phyloP scores from a whole-genome alignment of 1,140 invertebrate species.

The Drosophila navojoa region DNA sequence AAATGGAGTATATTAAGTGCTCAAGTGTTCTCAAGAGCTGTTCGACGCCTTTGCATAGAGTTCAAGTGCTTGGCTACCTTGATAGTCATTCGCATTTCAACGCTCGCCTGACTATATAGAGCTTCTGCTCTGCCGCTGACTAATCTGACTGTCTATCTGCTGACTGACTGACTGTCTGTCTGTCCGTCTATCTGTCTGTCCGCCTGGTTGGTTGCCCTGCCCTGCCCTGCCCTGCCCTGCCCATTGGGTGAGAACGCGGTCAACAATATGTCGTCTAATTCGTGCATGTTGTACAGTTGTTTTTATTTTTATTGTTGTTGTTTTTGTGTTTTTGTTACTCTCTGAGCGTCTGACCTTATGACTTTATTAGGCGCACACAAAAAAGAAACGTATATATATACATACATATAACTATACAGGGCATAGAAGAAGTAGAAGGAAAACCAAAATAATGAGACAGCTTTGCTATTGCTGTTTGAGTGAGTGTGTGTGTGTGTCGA shows the following conservation, averaged over 20 bases:
- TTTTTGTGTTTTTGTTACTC: slow-evolving; percentile 8
- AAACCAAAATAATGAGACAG: slow-evolving; percentile 71
- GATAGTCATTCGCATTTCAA: slow-evolving; percentile 1
- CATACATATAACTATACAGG: background rate
- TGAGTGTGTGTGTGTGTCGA: slow-evolving; percentile 17
- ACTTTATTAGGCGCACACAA: slow-evolving; percentile 59
- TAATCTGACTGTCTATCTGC: slow-evolving; percentile 1
- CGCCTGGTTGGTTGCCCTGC: slow-evolving; percentile 7
- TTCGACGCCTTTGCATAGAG: background rate
- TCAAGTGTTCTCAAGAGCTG: too few species aligned
- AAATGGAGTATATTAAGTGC: too few species aligned
- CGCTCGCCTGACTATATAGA: slow-evolving; percentile 6
- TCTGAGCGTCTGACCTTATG: slow-evolving; percentile 66
- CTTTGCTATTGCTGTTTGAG: slow-evolving; percentile 27
- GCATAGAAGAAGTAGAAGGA: slow-evolving; percentile 4
- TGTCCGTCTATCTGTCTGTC: slow-evolving; percentile 4
- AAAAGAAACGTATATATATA: slow-evolving; percentile 10
- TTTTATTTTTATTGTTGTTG: background rate
- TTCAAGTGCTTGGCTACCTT: background rate
- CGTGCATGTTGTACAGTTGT: slow-evolving; percentile 18
- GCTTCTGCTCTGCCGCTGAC: background rate
- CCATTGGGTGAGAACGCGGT: slow-evolving; percentile 31
- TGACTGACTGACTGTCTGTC: slow-evolving; percentile 7
- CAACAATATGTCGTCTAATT: slow-evolving; percentile 27
- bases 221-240: slow-evolving; percentile 14